Evolutionary conservation across 2,797 vertebrate species (phyloP), one percentile per base, ranked within the genome.

Genomic region (Coregonus suidteri): DNA sequence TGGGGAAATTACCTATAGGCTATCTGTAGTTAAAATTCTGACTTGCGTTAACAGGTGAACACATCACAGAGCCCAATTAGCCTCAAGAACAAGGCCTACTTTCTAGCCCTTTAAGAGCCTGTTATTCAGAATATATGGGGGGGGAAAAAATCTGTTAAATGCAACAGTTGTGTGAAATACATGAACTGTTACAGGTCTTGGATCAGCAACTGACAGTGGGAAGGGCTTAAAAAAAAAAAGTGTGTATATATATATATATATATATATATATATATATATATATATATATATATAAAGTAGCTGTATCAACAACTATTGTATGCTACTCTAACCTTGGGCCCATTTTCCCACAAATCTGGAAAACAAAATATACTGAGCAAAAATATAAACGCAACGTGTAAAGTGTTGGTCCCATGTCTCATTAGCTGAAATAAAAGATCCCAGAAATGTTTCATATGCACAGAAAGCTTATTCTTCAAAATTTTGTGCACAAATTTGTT

Each of bases 271-370:
- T 25, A 1, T 25, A 1, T 25, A 25, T 25, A 25, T 25, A 25
- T 25, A 25, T 25, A 25, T 25, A 25, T 25, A 25, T 25, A 25
- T 25, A 25, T 25, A 25, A 25, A 25, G 93, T 93, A 93, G 93
- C 92, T 93, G 85, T 90, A 94, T 93, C 91, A 93, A 94, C 90
- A 75, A 77, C 35, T n/a, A 65, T 71, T 35, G 41, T 11, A 47
- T 9, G 41, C 41, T 62, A 62, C 47, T 76, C 20, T 78, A 53
- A 73, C 74, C 79, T 90, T 89, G 90, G 92, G 94, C 93, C 95
- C 90, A 94, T 93, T 94, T 93, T 93, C 93, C 88, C 91, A 87
- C 94, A 92, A 94, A 91, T 90, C 88, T 83, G 0, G 52, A 77
- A 79, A 73, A 79, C 81, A 87, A 92, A 81, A 88, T 91, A 88